A percentile compares a stretch with the other conserved stretches of the same genome.
Conservation (phyloP, 2,113 vertebrate species). For the Ptyas mucosa region DNA sequence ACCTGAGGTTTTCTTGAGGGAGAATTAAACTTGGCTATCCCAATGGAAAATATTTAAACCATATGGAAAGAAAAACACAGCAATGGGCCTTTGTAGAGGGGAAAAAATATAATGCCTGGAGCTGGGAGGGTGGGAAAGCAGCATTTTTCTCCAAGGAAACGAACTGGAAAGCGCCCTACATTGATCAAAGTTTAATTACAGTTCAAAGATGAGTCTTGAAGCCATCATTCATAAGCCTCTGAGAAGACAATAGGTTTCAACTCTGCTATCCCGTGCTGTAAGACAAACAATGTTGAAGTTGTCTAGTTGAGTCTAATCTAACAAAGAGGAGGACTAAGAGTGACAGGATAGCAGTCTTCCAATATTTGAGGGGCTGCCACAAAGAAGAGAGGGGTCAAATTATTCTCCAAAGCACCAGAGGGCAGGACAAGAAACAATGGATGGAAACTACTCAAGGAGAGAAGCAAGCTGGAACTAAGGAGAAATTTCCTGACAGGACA, state of each 20-base stretch:
- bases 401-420: background rate
- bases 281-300: background rate
- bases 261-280: background rate
- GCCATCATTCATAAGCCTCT: background rate
- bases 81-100: background rate
- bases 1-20: background rate
- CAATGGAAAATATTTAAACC: background rate
- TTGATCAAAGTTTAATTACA: background rate
- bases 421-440: background rate
- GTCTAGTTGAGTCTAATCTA: background rate
- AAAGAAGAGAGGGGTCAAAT: too few relatives aligned
- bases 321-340: background rate
- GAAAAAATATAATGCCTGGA: background rate
- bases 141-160: background rate
- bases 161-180: background rate
- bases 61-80: background rate
- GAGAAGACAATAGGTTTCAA: background rate
- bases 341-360: background rate
- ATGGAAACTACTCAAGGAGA: background rate
- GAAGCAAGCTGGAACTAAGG: background rate
- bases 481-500: background rate
- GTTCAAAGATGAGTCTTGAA: background rate
- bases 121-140: background rate
- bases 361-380: background rate
- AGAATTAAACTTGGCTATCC: background rate